A percentile compares a stretch with the other conserved stretches of the same genome.
phyloP scores from a whole-genome alignment of 2,113 vertebrate species.

The human (Homo sapiens) region GRCh38 chr2:46601001-46601500 shows the following conservation, averaged over 20 bases:
- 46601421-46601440: not conserved
- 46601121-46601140: not conserved
- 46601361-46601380: not conserved
- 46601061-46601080: not conserved
- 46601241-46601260: not conserved
- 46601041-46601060: not conserved
- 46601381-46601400: not conserved
- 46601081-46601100: not conserved
- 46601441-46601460: not conserved
- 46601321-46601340: not conserved
- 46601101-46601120: constrained; percentile 1
- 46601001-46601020: constrained; percentile 13
- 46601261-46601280: constrained; percentile 36
- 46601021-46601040: not conserved
- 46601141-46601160: constrained; percentile 1
- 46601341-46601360: not conserved
- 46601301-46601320: not conserved
- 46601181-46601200: not conserved
- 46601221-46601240: not conserved
- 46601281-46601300: not conserved
- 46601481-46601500: not conserved
- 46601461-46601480: not conserved
- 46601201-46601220: not conserved
- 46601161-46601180: not conserved
- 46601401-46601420: not conserved